Evolutionary conservation across 2,797 vertebrate species (phyloP).

Genomic region (Moxostoma hubbsi): DNA sequence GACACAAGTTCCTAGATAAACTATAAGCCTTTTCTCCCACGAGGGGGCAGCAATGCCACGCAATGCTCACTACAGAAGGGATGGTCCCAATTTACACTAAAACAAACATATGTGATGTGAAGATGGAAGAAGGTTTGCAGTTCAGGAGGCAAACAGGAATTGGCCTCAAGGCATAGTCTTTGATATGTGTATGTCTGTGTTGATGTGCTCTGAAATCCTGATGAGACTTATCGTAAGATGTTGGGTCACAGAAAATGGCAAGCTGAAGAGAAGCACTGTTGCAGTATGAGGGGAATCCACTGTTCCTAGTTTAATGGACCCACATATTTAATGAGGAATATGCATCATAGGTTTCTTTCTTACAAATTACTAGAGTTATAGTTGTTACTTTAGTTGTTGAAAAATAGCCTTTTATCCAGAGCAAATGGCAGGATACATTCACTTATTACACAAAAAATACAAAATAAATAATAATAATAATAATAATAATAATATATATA

Average conservation of each 20-base stretch:
- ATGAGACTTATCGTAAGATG: constrained; percentile 8
- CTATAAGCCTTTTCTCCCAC: not conserved
- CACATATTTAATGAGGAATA: not conserved
- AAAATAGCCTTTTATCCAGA: too few species aligned
- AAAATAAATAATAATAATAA: too few species aligned
- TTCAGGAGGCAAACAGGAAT: not conserved
- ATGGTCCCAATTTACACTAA: not conserved
- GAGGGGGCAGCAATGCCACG: not conserved
- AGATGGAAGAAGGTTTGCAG: not conserved
- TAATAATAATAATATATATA: too few species aligned
- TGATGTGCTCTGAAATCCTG: not conserved
- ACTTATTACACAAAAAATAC: too few species aligned
- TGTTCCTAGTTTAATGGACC: not conserved
- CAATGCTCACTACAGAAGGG: not conserved
- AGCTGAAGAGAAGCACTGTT: not conserved
- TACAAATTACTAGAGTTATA: not conserved
- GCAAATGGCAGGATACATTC: too few species aligned
- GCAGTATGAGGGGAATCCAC: not conserved
- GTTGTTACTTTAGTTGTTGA: too few species aligned
- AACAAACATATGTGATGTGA: not conserved
- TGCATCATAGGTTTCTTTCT: too few species aligned
- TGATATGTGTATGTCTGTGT: constrained; percentile 7
- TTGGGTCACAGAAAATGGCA: not conserved
- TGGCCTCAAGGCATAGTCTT: not conserved
- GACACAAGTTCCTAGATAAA: not conserved